These are phyloP conservation scores for Theonella swinhoei DNA, from an alignment of 37 sponge, comb jelly and placozoan species.

Conservation along the genomic window DNA sequence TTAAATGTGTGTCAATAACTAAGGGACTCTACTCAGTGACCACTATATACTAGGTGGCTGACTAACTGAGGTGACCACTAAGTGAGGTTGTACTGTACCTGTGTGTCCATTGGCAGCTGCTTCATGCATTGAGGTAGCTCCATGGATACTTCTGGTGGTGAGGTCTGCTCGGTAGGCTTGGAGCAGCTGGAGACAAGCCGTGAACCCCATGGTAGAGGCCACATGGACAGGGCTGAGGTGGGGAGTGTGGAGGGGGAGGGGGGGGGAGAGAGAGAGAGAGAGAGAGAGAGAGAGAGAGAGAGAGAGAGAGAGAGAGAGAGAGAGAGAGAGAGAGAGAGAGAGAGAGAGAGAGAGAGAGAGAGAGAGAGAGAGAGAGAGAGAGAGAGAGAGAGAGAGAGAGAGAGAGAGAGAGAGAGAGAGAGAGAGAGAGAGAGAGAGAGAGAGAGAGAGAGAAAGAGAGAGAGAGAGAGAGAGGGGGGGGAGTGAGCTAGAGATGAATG, in stretches of 20 bases:
- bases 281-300: too few species aligned
- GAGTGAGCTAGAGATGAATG: neutral
- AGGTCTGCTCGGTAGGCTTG: conserved; percentile 52
- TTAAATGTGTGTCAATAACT: too few species aligned
- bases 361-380: neutral
- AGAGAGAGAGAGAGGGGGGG: too few species aligned
- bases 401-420: too few species aligned
- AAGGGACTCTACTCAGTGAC: too few species aligned
- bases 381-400: neutral
- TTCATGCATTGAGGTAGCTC: conserved; percentile 74
- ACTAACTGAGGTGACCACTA: too few species aligned
- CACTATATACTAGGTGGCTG: too few species aligned
- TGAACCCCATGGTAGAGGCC: conserved; percentile 55
- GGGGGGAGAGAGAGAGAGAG: neutral
- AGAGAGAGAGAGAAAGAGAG: neutral
- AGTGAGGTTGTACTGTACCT: too few species aligned
- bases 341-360: too few species aligned
- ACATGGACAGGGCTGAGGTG: conserved; percentile 56
- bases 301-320: neutral
- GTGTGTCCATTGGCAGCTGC: conserved; percentile 77
- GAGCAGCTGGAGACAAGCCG: conserved; percentile 56
- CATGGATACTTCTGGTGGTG: conserved; percentile 14
- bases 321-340: neutral
- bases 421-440: neutral
- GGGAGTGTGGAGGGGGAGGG: neutral